phyloP scores from a whole-genome alignment of 2,797 vertebrate species.

The Phrynocephalus forsythii region DNA sequence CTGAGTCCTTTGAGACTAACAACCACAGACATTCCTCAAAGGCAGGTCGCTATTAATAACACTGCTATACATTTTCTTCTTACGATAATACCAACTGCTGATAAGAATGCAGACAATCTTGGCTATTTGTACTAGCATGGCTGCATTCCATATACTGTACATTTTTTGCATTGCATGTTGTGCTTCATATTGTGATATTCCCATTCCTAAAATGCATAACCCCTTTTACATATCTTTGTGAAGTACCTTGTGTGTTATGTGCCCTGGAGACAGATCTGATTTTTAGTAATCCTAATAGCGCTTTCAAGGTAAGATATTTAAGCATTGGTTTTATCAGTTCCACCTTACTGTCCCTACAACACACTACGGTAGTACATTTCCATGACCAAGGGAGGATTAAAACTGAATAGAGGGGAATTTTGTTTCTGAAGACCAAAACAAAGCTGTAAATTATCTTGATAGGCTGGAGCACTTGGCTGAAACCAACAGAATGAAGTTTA shows the following conservation, averaged over 20 bases:
- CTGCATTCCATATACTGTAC: slow-evolving; percentile 65
- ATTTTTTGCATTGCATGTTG: slow-evolving; percentile 68
- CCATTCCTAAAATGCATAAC: background rate
- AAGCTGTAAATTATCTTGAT: too few relatives aligned
- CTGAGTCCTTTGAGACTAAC: slow-evolving; percentile 64
- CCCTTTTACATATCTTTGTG: background rate
- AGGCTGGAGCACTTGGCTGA: too few relatives aligned
- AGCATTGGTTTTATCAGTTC: too few relatives aligned
- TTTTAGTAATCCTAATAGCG: too few relatives aligned
- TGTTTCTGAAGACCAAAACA: too few relatives aligned
- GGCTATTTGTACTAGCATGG: slow-evolving; percentile 69
- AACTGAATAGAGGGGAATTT: too few relatives aligned
- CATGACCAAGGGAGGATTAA: too few relatives aligned
- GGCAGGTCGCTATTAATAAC: slow-evolving; percentile 81
- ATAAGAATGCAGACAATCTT: slow-evolving; percentile 76
- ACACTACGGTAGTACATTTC: too few relatives aligned
- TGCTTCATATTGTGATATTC: slow-evolving; percentile 49
- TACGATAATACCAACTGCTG: slow-evolving; percentile 78
- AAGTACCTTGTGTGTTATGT: background rate
- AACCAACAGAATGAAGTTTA: too few relatives aligned
- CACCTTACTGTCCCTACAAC: too few relatives aligned
- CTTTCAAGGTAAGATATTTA: too few relatives aligned
- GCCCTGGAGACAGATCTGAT: background rate
- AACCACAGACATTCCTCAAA: slow-evolving; percentile 69
- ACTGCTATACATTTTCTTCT: slow-evolving; percentile 73